Evolutionary conservation across 1,140 invertebrate species (phyloP).

Genomic region (Neoseiulus cucumeris): DNA sequence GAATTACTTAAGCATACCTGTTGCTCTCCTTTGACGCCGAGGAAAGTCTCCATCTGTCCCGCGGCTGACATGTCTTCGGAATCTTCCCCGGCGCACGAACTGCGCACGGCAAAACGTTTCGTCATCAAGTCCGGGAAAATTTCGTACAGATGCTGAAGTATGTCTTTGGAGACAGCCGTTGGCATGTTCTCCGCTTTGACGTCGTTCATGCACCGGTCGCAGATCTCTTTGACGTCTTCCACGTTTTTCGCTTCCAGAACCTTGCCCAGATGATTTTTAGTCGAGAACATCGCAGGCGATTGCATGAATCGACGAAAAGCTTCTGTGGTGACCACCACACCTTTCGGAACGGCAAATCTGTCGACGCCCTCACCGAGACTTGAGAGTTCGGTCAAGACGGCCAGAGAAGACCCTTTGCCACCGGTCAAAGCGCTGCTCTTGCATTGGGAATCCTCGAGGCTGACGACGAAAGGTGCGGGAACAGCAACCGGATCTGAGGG

Average conservation of each 20-base stretch:
- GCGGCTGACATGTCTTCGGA: slow-evolving; percentile 48
- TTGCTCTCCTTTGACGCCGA: slow-evolving; percentile 35
- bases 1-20: slow-evolving; percentile 37
- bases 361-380: background rate
- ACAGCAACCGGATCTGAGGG: background rate
- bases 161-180: background rate
- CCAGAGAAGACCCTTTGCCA: slow-evolving; percentile 48
- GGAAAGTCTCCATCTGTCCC: slow-evolving; percentile 54
- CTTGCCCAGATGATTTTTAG: background rate
- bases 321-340: slow-evolving; percentile 37
- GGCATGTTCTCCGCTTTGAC: background rate
- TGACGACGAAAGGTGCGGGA: slow-evolving; percentile 25
- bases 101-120: slow-evolving; percentile 34
- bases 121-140: background rate
- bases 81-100: slow-evolving; percentile 48
- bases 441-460: slow-evolving; percentile 30
- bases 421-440: slow-evolving; percentile 36
- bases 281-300: background rate
- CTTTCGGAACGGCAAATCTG: slow-evolving; percentile 31
- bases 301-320: slow-evolving; percentile 23
- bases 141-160: background rate
- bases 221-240: background rate
- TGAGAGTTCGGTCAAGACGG: slow-evolving; percentile 30
- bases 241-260: background rate
- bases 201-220: background rate